Evolutionary conservation across 2,113 vertebrate genomes (phyloP), one percentile per base, ranked within the genome.

Genomic region (Lepidothrix coronata): DNA sequence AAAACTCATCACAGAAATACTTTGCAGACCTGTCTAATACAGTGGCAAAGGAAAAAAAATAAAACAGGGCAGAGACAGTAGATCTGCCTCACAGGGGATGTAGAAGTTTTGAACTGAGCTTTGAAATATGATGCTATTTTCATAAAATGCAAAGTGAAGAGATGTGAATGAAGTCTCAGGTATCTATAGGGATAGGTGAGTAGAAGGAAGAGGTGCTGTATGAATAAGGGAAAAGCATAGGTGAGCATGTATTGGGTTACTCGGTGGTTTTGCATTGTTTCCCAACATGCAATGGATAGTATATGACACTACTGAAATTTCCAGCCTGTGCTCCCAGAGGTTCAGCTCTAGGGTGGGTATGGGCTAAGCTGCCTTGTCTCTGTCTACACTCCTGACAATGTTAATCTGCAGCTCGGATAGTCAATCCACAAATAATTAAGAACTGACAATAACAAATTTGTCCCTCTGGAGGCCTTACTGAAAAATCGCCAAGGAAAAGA

Each of bases 71-170:
- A 44, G 76, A 68, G 35, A 30, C 28, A 52, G 30, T 15, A 74
- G 59, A n/a, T 71, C 43, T 82, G 25, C 25, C 30, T 89, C 25
- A 23, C 7, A 55, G 33, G 37, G 54, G 54, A 75, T 21, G 71
- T 65, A 84, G 35, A n/a, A 31, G 13, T 78, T 89, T 92, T 44
- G 52, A 87, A 5, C 17, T 41, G 41, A 88, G 52, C 68, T 91
- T 96, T 96, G 93, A 96, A 92, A 91, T 89, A 41, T 0, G 23
- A 68, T 54, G 31, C 18, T 78, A 27, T 94, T 95, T 96, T 84
- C 66, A 82, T 95, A 82, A 94, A 79, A 79, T 65, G 70, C 68
- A 87, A 88, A 95, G 66, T 57, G 43, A 48, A 92, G 72, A 73
- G 35, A 52, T 37, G 54, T 19, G 68, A 59, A 48, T 59, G 52